These are phyloP conservation scores for Zosterops hypoxanthus DNA, from an alignment of 2,113 vertebrate genomes.

Conservation along the genomic window DNA sequence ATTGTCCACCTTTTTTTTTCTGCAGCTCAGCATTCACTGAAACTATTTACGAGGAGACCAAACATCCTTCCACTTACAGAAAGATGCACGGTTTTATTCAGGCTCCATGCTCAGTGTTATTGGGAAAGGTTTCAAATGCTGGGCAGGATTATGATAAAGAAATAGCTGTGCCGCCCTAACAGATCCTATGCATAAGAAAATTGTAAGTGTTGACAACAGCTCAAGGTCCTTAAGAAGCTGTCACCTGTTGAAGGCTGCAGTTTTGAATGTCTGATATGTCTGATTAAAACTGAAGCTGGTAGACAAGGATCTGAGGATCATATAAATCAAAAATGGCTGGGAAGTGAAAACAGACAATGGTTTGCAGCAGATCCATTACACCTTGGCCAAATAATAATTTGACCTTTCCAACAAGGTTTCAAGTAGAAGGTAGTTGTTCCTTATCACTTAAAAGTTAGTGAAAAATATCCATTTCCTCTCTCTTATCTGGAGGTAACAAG, in stretches of 20 bases:
- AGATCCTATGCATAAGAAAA: background rate
- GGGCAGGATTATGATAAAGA: background rate
- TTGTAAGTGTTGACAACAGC: background rate
- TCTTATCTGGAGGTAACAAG: background rate
- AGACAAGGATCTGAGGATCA: background rate
- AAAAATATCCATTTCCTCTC: background rate
- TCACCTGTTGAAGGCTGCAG: background rate
- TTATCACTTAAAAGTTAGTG: background rate
- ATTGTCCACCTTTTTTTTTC: background rate
- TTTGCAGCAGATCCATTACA: background rate
- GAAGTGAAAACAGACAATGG: background rate
- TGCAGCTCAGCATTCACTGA: background rate
- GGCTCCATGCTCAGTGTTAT: background rate
- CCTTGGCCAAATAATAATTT: background rate
- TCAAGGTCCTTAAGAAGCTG: background rate
- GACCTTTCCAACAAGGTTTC: background rate
- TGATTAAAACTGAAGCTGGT: background rate
- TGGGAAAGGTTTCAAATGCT: background rate
- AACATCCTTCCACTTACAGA: background rate
- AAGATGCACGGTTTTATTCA: background rate
- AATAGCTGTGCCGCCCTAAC: background rate
- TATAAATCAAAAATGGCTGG: background rate
- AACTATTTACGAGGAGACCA: background rate
- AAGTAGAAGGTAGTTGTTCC: background rate
- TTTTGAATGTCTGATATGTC: background rate